Base-by-base conservation (phyloP, 1,140 invertebrate species). In the Cydia pomonella region DNA sequence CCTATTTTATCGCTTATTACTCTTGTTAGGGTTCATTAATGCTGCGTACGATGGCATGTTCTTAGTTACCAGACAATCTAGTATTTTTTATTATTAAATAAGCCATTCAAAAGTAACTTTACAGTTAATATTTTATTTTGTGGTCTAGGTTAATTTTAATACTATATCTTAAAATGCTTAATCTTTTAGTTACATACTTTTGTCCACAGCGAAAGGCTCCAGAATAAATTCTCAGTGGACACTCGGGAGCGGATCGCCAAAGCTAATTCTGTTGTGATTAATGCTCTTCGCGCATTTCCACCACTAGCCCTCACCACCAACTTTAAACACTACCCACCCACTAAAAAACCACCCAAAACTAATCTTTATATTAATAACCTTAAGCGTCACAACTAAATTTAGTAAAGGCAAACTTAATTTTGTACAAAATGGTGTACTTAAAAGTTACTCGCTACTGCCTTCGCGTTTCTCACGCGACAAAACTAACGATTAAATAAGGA, bases 221-320 rank as follows among this genome's bases (percentile, higher is more conserved):
- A 82, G 84, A 84, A 92, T 92, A 92, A 92, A 91, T 92, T 87
- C 83, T 84, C 75, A 72, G 79, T 82, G 88, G 88, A 92, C 91
- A 91, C 80, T 89, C 83, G 80, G 84, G 85, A 92, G 91, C 87
- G 89, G 89, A 92, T 92, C 91, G 89, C 89, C 88, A 89, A 89
- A 91, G 91, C 91, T 92, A 92, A 92, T 92, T 92, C 87, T 91
- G 91, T 91, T 91, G 81, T 92, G 91, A 92, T 92, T 91, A 92
- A 92, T 92, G 91, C 85, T 87, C 80, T 83, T 87, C 89, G 86
- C 88, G 89, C 88, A 89, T 88, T 91, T 90, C 88, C 88, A 89
- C 84, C 78, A 84, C 88, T 88, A 90, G 87, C 84, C 83, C 75
- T 83, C 82, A 76, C 64, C 76, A 72, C 83, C 77, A 87, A 82